Conservation (phyloP, 2,797 vertebrate species). For the Remorina albescens region DNA sequence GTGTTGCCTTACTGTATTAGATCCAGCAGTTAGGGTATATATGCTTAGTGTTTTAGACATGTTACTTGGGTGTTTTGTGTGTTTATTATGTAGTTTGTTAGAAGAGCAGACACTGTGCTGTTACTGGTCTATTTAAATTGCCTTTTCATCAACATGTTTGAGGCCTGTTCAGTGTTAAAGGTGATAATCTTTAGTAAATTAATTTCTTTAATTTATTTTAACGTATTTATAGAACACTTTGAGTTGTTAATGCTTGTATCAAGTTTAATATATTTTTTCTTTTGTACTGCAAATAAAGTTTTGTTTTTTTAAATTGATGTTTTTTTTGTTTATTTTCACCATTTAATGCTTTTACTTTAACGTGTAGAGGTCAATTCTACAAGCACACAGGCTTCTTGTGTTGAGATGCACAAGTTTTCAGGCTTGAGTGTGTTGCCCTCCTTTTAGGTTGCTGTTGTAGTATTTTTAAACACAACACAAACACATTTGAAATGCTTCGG, state of each 20-base stretch:
- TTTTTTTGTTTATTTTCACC: constrained; percentile 11
- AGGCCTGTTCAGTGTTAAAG: constrained; percentile 79
- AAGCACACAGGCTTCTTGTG: background rate
- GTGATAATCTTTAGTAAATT: constrained; percentile 84
- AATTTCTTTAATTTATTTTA: constrained; percentile 90
- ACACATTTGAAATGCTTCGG: constrained; percentile 9
- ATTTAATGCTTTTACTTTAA: background rate
- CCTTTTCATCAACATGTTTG: constrained; percentile 73
- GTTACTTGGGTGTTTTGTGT: constrained; percentile 66
- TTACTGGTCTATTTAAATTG: constrained; percentile 75
- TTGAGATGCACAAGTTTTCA: background rate
- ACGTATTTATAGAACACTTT: constrained; percentile 88
- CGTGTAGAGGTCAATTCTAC: background rate
- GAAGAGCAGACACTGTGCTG: constrained; percentile 49
- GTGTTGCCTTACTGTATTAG: constrained; percentile 57
- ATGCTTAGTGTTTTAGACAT: constrained; percentile 67
- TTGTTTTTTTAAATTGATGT: constrained; percentile 39
- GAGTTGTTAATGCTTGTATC: constrained; percentile 85
- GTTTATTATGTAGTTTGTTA: constrained; percentile 71
- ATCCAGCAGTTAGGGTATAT: constrained; percentile 56
- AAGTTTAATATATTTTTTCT: constrained; percentile 89
- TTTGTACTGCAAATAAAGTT: constrained; percentile 88
- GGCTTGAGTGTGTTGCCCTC: background rate
- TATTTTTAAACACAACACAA: background rate
- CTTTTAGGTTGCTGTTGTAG: background rate